Base-by-base conservation (phyloP, 2,888 invertebrate genomes). In the Trachelus tabidus region DNA sequence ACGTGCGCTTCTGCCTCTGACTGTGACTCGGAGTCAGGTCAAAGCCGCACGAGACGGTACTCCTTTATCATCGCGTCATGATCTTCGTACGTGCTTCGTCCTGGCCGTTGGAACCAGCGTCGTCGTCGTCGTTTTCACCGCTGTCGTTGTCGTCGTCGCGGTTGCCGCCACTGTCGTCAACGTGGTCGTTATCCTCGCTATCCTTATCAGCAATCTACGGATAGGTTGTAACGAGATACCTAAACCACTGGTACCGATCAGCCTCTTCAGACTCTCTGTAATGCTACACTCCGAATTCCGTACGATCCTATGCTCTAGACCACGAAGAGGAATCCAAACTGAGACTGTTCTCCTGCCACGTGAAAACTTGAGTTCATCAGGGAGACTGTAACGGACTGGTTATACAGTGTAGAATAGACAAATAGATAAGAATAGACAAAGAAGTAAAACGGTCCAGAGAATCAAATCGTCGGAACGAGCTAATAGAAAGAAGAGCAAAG, bases 1-100 rank as follows among this genome's bases (percentile, higher is more conserved):
- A n/a, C 79, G 75, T 56, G 15, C n/a, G 76, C 73, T 34, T 69
- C 78, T 31, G 56, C 34, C 31, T 31, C 40, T 23, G 31, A 12
- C 30, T n/a, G 68, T 68, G 75, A 73, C 71, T 71, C 71, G 15
- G 30, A 34, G 71, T 34, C 71, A 31, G 71, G 30, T 23, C 30
- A 33, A 34, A 30, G 71, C 34, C 71, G 33, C 71, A 34, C 12
- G 71, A 31, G 71, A 71, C 71, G 71, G 71, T 30, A 31, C 71
- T 71, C 56, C 56, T 56, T 56, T 56, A 56, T 56, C 56, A 56
- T 56, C 56, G 56, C 23, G 34, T 71, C 34, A 71, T 71, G 71
- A 33, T 34, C 71, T 71, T 71, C 33, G 33, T 34, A 33, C 71
- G 71, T 34, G 30, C 31, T 33, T 9, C 71, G 56, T 56, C 15